These are phyloP conservation scores for Gymnoscopelus braueri DNA, from an alignment of 2,797 vertebrate genomes.

Conservation along the genomic window DNA sequence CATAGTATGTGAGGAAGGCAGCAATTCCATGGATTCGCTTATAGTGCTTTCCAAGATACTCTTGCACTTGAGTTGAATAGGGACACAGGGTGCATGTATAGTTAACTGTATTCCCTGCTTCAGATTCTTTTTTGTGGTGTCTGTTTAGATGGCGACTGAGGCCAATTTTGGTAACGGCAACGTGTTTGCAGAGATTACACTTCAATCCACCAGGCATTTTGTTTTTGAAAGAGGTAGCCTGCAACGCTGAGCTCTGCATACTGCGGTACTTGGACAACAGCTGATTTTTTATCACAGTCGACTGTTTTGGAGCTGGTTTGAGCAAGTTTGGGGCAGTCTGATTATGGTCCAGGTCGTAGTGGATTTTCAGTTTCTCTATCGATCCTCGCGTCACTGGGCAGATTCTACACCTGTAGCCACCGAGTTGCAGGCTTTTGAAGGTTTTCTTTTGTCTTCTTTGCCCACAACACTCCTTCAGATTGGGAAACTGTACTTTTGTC, in stretches of 20 bases:
- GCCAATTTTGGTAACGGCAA: constrained; percentile 81
- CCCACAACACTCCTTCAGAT: constrained; percentile 57
- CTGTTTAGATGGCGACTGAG: constrained; percentile 83
- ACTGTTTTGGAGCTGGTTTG: constrained; percentile 66
- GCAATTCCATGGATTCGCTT: constrained; percentile 87
- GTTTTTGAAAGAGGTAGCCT: constrained; percentile 75
- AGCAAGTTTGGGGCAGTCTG: constrained; percentile 70
- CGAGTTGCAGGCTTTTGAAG: constrained; percentile 39
- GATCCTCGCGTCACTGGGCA: constrained; percentile 85
- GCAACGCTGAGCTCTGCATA: neutral
- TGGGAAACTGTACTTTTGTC: constrained; percentile 73
- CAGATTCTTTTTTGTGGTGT: constrained; percentile 80
- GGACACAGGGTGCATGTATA: constrained; percentile 86
- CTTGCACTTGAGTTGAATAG: constrained; percentile 80
- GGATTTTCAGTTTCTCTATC: constrained; percentile 83
- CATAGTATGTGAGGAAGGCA: constrained; percentile 85
- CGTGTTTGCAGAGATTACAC: constrained; percentile 87
- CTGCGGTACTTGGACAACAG: constrained; percentile 42
- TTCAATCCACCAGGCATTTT: constrained; percentile 77
- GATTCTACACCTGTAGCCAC: constrained; percentile 87
- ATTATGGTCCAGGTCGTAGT: constrained; percentile 82
- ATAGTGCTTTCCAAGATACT: constrained; percentile 86
- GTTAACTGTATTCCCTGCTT: constrained; percentile 78
- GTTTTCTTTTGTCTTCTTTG: too few relatives aligned
- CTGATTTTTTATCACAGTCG: constrained; percentile 68